Conservation (phyloP, 2,888 invertebrate genomes). For the Glaucopsyche alexis region DNA sequence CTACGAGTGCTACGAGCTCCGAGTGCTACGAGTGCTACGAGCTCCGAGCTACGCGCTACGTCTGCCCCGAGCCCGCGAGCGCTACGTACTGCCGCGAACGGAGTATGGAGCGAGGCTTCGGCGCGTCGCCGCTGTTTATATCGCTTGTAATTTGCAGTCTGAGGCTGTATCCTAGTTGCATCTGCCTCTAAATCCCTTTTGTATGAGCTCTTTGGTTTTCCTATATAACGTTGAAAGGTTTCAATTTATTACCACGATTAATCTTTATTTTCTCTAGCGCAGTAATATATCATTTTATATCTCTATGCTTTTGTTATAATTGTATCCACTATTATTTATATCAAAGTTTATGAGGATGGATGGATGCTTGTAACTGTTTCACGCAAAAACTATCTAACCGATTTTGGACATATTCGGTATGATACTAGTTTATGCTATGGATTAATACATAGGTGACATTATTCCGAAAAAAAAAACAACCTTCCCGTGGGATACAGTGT, state of each 20-base stretch:
- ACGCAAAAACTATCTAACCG: too few species aligned
- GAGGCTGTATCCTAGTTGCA: slow-evolving; percentile 69
- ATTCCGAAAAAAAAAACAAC: too few species aligned
- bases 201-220: slow-evolving; percentile 61
- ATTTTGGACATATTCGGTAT: too few species aligned
- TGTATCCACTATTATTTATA: too few species aligned
- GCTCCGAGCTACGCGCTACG: slow-evolving; percentile 61
- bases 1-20: slow-evolving; percentile 41
- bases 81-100: slow-evolving; percentile 64
- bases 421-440: too few species aligned
- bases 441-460: too few species aligned
- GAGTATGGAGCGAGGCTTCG: slow-evolving; percentile 44
- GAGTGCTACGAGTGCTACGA: slow-evolving; percentile 50
- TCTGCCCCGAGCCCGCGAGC: slow-evolving; percentile 59
- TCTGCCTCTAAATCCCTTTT: slow-evolving; percentile 73
- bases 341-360: too few species aligned
- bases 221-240: slow-evolving; percentile 26
- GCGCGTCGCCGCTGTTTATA: slow-evolving; percentile 66
- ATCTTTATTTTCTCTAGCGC: slow-evolving; percentile 1
- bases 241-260: slow-evolving; percentile 23
- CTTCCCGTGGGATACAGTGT: too few species aligned
- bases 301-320: not conserved
- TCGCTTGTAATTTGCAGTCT: slow-evolving; percentile 70
- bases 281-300: not conserved
- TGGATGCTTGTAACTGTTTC: too few species aligned